Conservation (phyloP, 2,113 vertebrate species). For the Aegithalos caudatus region DNA sequence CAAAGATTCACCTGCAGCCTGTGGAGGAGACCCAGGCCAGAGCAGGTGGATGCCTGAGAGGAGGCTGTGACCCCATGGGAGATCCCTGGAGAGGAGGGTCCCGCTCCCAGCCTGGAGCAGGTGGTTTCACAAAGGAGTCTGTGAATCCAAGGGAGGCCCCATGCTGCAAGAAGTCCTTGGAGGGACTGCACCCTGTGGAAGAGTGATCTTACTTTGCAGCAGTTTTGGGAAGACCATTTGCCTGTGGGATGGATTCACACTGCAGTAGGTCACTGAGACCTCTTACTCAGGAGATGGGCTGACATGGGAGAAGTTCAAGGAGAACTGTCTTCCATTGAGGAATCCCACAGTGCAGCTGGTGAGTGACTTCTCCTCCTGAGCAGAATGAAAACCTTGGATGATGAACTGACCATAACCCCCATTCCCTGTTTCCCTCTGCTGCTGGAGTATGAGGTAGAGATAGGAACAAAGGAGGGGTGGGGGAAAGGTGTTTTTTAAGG, state of each 20-base stretch:
- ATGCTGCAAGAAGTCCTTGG: not conserved
- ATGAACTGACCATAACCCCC: not conserved
- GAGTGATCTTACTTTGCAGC: fast-evolving
- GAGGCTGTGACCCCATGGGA: not conserved
- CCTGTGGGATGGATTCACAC: fast-evolving
- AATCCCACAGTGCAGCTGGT: not conserved
- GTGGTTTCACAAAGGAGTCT: not conserved
- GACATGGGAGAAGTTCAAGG: fast-evolving
- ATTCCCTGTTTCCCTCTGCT: not conserved
- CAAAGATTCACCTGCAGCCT: not conserved
- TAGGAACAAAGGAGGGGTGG: fast-evolving
- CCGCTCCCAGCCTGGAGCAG: not conserved
- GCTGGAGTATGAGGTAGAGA: not conserved
- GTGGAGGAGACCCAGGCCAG: fast-evolving
- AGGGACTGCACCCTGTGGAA: fast-evolving
- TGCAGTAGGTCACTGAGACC: not conserved
- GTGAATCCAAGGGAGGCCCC: not conserved
- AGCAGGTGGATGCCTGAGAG: not conserved
- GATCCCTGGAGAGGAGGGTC: too few relatives aligned
- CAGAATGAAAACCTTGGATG: fast-evolving
- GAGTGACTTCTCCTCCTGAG: fast-evolving
- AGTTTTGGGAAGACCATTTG: not conserved
- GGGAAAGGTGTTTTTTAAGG: not conserved
- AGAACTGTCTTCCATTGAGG: fast-evolving
- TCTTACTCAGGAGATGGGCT: fast-evolving